Evolutionary conservation across 2,888 invertebrate genomes (phyloP).

Genomic region (Ophioninae sp.): DNA sequence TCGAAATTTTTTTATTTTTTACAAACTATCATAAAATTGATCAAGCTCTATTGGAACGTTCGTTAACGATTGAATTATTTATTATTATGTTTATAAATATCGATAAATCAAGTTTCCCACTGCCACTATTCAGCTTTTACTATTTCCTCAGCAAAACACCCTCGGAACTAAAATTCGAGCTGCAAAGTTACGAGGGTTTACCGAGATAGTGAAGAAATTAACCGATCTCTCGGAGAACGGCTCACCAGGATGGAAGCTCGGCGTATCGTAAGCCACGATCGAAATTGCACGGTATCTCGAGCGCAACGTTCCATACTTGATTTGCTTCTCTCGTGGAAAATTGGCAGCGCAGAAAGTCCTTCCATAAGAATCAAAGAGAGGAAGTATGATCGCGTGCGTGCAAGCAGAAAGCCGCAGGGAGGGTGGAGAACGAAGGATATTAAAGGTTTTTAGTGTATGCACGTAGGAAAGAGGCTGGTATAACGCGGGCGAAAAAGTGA

Average conservation of each 20-base stretch:
- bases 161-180: background rate
- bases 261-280: slow-evolving; percentile 1
- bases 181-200: background rate
- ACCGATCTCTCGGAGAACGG: background rate
- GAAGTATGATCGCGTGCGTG: slow-evolving; percentile 43
- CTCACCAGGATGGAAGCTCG: background rate
- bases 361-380: slow-evolving; percentile 68
- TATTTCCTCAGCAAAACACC: background rate
- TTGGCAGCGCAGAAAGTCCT: slow-evolving; percentile 38
- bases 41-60: no score
- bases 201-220: background rate
- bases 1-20: no score
- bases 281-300: slow-evolving; percentile 27
- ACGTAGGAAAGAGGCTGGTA: background rate
- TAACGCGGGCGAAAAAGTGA: slow-evolving; percentile 20
- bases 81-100: no score
- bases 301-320: slow-evolving; percentile 4
- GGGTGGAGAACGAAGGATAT: slow-evolving; percentile 20
- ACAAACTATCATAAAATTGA: no score
- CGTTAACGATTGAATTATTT: no score
- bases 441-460: slow-evolving; percentile 9
- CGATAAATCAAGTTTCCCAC: no score
- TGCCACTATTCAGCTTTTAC: background rate
- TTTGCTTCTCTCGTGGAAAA: slow-evolving; percentile 12
- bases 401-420: background rate